Evolutionary conservation across 2,888 invertebrate genomes (phyloP).

Genomic region (Amphipoea lucens): DNA sequence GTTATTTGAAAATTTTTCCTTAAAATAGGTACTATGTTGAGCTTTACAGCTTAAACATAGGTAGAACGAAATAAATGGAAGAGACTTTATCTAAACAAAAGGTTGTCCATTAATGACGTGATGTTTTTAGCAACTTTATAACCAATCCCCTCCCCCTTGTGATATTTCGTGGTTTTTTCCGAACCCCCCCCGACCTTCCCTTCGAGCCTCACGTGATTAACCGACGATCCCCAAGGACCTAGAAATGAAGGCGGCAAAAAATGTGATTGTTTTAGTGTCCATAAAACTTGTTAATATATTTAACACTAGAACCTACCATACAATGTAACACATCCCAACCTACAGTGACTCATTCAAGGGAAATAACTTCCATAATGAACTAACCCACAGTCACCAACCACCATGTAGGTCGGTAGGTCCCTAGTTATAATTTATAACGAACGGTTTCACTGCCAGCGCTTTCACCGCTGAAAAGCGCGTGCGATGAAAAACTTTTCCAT

Average conservation of each 20-base stretch:
- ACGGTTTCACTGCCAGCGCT: constrained; percentile 45
- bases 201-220: neutral
- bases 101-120: neutral
- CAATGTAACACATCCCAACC: neutral
- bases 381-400: neutral
- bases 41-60: neutral
- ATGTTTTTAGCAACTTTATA: neutral
- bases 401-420: constrained; percentile 8
- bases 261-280: neutral
- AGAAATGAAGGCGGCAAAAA: neutral
- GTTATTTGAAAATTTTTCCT: neutral
- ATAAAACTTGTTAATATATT: neutral
- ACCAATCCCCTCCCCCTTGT: neutral
- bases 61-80: neutral
- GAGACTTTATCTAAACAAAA: neutral
- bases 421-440: constrained; percentile 57
- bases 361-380: constrained; percentile 42
- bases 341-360: constrained; percentile 14
- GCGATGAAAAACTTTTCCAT: constrained; percentile 61
- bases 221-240: neutral
- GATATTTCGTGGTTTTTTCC: neutral
- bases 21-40: neutral
- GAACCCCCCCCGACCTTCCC: neutral
- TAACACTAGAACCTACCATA: neutral
- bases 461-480: constrained; percentile 49